These are phyloP conservation scores for Mesorhabditis belari DNA, from an alignment of 2,888 invertebrate genomes.

Conservation along the genomic window DNA sequence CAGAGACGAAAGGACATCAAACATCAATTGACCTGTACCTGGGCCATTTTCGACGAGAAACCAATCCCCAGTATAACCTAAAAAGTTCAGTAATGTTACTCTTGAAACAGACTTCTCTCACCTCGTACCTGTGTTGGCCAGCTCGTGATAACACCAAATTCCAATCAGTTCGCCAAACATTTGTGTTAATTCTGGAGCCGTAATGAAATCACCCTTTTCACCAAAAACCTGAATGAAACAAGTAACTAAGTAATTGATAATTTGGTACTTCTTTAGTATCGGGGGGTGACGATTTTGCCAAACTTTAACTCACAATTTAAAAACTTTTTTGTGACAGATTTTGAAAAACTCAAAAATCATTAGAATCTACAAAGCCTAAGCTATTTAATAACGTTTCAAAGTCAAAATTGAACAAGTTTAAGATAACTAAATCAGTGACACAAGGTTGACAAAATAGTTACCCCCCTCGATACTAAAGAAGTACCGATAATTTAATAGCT, in stretches of 20 bases:
- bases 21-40: slow-evolving; percentile 79
- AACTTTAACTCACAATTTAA: too few relatives aligned
- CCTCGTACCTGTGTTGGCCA: slow-evolving; percentile 37
- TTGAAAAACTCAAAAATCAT: too few relatives aligned
- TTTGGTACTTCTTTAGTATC: not conserved
- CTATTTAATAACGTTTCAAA: too few relatives aligned
- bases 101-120: not conserved
- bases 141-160: slow-evolving; percentile 40
- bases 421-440: too few relatives aligned
- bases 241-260: not conserved
- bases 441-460: too few relatives aligned
- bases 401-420: too few relatives aligned
- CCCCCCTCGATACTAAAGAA: too few relatives aligned
- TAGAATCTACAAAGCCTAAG: too few relatives aligned
- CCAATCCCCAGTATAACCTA: slow-evolving; percentile 58
- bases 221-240: slow-evolving; percentile 64
- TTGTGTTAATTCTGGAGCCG: slow-evolving; percentile 92
- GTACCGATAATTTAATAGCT: too few relatives aligned
- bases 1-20: slow-evolving; percentile 69
- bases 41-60: slow-evolving; percentile 92
- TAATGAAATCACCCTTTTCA: slow-evolving; percentile 81
- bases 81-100: slow-evolving; percentile 51
- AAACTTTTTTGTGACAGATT: too few relatives aligned
- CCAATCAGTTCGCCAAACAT: slow-evolving; percentile 81
- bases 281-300: too few relatives aligned